Evolutionary conservation across 2,113 vertebrate species (phyloP), one percentile per base, ranked within the genome.

Genomic region (Tetraodon nigroviridis): DNA sequence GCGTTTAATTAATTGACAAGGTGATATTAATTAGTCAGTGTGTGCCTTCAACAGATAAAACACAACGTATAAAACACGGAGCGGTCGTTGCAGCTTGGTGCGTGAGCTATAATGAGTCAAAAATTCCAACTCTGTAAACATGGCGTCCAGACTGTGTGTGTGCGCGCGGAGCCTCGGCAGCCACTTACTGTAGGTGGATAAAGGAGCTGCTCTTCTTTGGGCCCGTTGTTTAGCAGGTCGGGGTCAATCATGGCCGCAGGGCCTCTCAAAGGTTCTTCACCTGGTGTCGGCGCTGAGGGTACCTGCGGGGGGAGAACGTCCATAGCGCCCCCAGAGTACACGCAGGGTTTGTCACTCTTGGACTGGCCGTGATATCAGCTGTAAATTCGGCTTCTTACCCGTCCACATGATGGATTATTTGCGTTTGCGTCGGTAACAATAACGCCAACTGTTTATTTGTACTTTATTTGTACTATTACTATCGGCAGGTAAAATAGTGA

Each of bases 211-310:
- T 73, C 64, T 32, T 32, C 29, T 32, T 32, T 46, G 45, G 60
- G 77, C 84, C 80, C 76, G 76, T 65, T 46, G 76, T 58, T 19
- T 71, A 80, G 67, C 66, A 61, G 61, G 67, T 45, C 65, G 47
- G 54, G 14, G 22, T 61, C 18, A 59, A 10, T 50, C 64, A 63
- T 60, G 49, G 61, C 5, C 24, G 24, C 24, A 27, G 10, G n/a
- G 49, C 17, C 17, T 22, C 18, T 29, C 13, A 29, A 24, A 64
- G 29, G 22, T 54, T 54, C 16, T 21, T 4, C 50, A 3, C 5
- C n/a, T 7, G 48, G 14, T 14, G 48, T 56, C 14, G 13, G 17
- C 20, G 32, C n/a, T 5, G 18, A 4, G 19, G n/a, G 42, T 48
- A 15, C 16, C 17, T 45, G 40, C 21, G 8, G 41, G 2, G 19